Base-by-base conservation (phyloP, 2,113 vertebrate species). In the Crocuta crocuta region DNA sequence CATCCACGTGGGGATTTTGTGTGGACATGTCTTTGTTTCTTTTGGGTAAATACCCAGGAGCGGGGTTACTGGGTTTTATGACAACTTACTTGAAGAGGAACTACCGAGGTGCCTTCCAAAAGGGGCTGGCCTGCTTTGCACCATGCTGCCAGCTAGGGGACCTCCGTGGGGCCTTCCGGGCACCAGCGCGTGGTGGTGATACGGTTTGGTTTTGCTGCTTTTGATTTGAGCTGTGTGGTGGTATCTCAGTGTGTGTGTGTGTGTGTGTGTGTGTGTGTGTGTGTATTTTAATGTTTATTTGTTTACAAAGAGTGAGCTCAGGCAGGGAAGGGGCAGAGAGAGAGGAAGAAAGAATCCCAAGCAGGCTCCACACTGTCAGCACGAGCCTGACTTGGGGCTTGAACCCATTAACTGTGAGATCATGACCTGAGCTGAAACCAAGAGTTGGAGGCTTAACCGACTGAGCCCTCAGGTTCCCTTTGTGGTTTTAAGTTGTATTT, bases 121-220 rank as follows among this genome's bases (percentile, higher is more conserved):
- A 35, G 48, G 66, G 45, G 10, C 1, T 4, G 0, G 12, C 61
- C 33, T 26, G 10, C 8, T 45, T 11, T 1, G 17, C 8, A 10
- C 45, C 45, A 9, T 21, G 9, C 9, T 5, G 2, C 15, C 43
- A 0, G 10, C 9, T 33, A 15, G 16, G 53, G 74, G 21, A 2
- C 1, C 17, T n/a, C 23, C 12, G 23, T 1, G 28, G 0, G 4
- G 58, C 31, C 33, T 31, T 31, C 10, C 13, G 3, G 3, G 6
- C 33, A 3, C 33, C 24, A 4, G 31, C 43, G 0, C 33, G 58
- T 11, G 15, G 8, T 35, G 43, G 7, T 8, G 4, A 10, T 0
- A 0, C 33, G 4, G 0, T 39, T n/a, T 8, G 73, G 26, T 50
- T 39, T 21, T 39, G 33, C 65, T 9, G 48, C 13, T 13, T n/a